Evolutionary conservation across 2,113 vertebrate species (phyloP).

Genomic region (Percina caprodes): DNA sequence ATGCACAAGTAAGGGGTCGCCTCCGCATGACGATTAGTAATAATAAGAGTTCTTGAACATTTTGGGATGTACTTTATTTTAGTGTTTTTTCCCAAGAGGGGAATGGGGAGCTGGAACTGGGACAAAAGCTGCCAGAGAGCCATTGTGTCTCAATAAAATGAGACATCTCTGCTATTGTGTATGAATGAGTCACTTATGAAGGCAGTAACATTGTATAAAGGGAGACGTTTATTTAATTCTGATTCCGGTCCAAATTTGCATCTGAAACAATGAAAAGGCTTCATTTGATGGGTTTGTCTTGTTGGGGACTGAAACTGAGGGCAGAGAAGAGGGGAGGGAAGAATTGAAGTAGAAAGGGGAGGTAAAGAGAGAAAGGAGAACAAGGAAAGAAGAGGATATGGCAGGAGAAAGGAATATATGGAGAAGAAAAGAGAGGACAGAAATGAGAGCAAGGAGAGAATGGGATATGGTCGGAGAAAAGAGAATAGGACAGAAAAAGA

Average conservation of each 20-base stretch:
- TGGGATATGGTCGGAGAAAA: background rate
- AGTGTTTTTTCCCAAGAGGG: conserved; percentile 39
- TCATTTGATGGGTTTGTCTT: conserved; percentile 59
- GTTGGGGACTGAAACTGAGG: conserved; percentile 28
- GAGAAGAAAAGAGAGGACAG: background rate
- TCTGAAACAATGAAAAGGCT: conserved; percentile 77
- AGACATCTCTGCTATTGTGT: conserved; percentile 82
- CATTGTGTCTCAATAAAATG: conserved; percentile 86
- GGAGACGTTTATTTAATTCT: conserved; percentile 79
- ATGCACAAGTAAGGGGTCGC: conserved; percentile 81
- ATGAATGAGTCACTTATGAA: conserved; percentile 83
- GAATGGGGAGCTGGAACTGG: conserved; percentile 66
- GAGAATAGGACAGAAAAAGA: background rate
- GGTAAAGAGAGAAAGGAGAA: background rate
- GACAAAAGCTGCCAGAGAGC: conserved; percentile 85
- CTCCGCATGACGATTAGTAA: conserved; percentile 83
- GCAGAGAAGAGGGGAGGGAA: background rate
- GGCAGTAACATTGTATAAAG: conserved; percentile 79
- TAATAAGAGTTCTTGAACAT: conserved; percentile 83
- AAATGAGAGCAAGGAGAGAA: background rate
- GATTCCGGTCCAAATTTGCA: conserved; percentile 80
- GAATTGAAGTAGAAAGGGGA: background rate
- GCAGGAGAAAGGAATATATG: background rate
- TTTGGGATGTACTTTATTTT: conserved; percentile 73
- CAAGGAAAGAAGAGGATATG: background rate